Conservation (phyloP, 2,888 invertebrate species). For the Dicyrtomina minuta region DNA sequence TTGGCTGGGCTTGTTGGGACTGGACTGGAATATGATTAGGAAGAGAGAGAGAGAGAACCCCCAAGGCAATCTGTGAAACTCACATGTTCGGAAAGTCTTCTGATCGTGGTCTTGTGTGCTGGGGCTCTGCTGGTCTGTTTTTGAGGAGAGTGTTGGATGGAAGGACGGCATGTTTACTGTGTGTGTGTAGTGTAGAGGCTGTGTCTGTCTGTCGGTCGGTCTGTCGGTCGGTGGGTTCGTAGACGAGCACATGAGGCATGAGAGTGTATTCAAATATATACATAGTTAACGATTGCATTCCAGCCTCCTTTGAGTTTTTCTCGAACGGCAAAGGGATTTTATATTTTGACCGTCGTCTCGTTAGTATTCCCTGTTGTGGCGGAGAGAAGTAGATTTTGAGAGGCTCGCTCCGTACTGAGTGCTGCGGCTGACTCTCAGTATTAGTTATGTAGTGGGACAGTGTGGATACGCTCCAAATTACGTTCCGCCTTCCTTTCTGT, state of each 20-base stretch:
- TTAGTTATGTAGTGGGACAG: slow-evolving; percentile 49
- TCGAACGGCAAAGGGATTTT: slow-evolving; percentile 3
- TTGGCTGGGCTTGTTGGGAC: too few relatives aligned
- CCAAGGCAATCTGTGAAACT: slow-evolving; percentile 18
- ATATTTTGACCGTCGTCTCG: slow-evolving; percentile 39
- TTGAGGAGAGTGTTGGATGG: background rate
- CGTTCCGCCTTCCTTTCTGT: slow-evolving; percentile 1
- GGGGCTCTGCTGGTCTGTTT: background rate
- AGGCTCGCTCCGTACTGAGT: background rate
- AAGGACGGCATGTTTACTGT: background rate
- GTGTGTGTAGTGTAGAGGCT: too few relatives aligned
- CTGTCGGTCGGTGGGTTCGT: background rate
- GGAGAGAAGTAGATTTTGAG: too few relatives aligned
- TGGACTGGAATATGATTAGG: background rate
- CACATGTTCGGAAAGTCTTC: background rate
- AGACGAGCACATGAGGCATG: too few relatives aligned
- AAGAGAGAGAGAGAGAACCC: background rate
- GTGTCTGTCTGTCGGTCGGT: too few relatives aligned
- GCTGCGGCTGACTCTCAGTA: slow-evolving; percentile 40
- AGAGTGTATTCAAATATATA: background rate
- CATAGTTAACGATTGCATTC: background rate
- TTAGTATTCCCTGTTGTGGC: too few relatives aligned
- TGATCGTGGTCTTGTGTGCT: too few relatives aligned
- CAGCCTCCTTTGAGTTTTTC: background rate
- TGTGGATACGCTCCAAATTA: slow-evolving; percentile 26